Evolutionary conservation across 2,888 invertebrate species (phyloP), one percentile per base, ranked within the genome.

Genomic region (Acanthosoma haemorrhoidale): DNA sequence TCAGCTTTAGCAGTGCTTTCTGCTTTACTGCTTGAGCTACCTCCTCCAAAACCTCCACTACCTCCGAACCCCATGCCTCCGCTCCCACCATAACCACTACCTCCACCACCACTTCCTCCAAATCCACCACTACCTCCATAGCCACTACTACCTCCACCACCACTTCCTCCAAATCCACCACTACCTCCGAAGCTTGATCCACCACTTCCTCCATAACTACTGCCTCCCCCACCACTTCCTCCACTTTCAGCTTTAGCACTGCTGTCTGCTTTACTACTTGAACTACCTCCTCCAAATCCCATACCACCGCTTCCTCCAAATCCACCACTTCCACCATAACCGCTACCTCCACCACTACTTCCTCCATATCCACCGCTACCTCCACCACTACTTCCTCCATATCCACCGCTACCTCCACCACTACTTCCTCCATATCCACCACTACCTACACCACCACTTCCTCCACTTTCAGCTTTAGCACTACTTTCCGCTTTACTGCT

Each of bases 361-460:
- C 32, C 39, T 36, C 39, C 16, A 1, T 31, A 34, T 18, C 36
- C 29, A 15, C 61, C 38, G 13, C 41, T 43, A 18, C 32, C 13
- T 1, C 61, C 61, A 13, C 41, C 61, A 38, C 58, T 34, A 3
- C 69, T 21, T n/a, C 69, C 61, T 15, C 69, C 63, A 16, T 36
- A 4, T 2, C 36, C 13, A 15, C 36, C 38, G 13, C 16, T 9
- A 32, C 11, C 29, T 18, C 58, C 32, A 34, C 51, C 68, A 16
- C 21, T 25, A 8, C 63, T 36, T 32, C 8, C 34, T 36, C 36
- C 36, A 9, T 36, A 6, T 32, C 32, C 59, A 1, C 18, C 29
- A n/a, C 21, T 31, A 25, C 4, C 15, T 39, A 21, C 18, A 6
- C 34, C 32, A 25, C 25, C 34, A 16, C 34, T 36, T 13, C 34